Percentiles rank a stretch among this genome's conserved stretches.
phyloP scores from a whole-genome alignment of 2,888 invertebrate genomes.

The Argyresthia albistria region DNA sequence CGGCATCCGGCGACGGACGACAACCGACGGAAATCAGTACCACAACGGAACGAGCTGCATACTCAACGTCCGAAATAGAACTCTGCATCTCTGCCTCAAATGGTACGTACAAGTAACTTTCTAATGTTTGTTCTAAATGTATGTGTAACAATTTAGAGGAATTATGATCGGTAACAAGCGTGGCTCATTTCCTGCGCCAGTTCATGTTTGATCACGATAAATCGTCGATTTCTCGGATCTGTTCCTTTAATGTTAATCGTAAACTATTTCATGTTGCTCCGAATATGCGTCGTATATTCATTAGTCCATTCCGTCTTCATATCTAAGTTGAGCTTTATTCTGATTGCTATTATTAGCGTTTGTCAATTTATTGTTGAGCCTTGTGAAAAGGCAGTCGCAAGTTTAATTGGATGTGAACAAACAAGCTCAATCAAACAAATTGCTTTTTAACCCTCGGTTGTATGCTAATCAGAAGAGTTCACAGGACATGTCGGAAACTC shows the following conservation, averaged over 20 bases:
- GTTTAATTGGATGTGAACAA: too few species aligned
- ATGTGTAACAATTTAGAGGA: not conserved
- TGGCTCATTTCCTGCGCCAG: not conserved
- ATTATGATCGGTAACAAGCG: not conserved
- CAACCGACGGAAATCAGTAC: constrained; percentile 35
- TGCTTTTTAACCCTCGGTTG: too few species aligned
- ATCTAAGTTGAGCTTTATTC: too few species aligned
- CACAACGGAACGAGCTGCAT: constrained; percentile 20
- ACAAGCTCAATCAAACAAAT: too few species aligned
- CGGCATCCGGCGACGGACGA: constrained; percentile 32
- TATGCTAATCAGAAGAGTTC: too few species aligned
- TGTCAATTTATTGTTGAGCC: too few species aligned
- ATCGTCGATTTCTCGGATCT: not conserved
- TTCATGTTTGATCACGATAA: not conserved
- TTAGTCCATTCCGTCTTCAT: not conserved
- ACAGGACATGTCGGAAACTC: too few species aligned
- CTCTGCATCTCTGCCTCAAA: constrained; percentile 16
- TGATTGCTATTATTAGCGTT: too few species aligned
- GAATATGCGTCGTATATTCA: not conserved
- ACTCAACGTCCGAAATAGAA: constrained; percentile 47
- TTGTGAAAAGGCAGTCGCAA: too few species aligned
- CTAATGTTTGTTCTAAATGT: constrained; percentile 5
- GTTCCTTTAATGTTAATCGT: constrained; percentile 5
- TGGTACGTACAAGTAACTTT: constrained; percentile 34
- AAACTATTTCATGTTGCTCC: not conserved